A percentile compares a stretch with the other conserved stretches of the same genome.
phyloP scores from a whole-genome alignment of 2,113 vertebrate genomes.

The Sciurus niger region DNA sequence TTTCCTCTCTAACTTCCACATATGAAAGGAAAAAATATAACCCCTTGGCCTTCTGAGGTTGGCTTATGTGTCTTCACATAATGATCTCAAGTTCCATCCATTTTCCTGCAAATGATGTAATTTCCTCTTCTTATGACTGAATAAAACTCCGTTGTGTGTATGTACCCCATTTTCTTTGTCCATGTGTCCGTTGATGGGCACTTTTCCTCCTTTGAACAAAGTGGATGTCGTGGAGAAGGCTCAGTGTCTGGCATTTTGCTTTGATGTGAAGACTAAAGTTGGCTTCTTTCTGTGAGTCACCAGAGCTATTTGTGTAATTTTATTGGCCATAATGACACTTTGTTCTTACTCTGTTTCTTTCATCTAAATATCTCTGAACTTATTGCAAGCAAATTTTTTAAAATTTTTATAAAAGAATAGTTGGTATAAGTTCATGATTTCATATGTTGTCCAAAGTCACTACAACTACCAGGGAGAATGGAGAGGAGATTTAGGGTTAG shows the following conservation, averaged over 20 bases:
- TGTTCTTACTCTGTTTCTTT: slow-evolving; percentile 2
- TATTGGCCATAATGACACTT: slow-evolving; percentile 1
- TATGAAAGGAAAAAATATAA: too few species aligned
- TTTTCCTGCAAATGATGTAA: too few species aligned
- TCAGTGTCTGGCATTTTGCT: neutral
- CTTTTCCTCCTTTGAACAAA: neutral
- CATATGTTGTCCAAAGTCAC: neutral
- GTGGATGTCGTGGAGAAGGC: neutral
- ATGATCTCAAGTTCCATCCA: too few species aligned
- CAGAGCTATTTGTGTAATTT: neutral
- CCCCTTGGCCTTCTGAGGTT: too few species aligned
- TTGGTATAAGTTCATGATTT: neutral
- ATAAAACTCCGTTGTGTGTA: too few species aligned
- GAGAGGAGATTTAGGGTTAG: neutral
- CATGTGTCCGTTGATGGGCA: too few species aligned
- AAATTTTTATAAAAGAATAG: neutral
- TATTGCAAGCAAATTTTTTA: neutral
- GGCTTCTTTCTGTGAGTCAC: neutral
- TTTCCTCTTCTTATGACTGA: too few species aligned
- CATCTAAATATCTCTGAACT: neutral
- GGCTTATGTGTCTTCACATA: too few species aligned
- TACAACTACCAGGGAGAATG: neutral
- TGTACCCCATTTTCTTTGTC: too few species aligned
- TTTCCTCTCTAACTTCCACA: too few species aligned
- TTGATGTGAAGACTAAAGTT: slow-evolving; percentile 51